These are phyloP conservation scores for Paguma larvata DNA, from an alignment of 2,797 vertebrate species.

Conservation along the genomic window DNA sequence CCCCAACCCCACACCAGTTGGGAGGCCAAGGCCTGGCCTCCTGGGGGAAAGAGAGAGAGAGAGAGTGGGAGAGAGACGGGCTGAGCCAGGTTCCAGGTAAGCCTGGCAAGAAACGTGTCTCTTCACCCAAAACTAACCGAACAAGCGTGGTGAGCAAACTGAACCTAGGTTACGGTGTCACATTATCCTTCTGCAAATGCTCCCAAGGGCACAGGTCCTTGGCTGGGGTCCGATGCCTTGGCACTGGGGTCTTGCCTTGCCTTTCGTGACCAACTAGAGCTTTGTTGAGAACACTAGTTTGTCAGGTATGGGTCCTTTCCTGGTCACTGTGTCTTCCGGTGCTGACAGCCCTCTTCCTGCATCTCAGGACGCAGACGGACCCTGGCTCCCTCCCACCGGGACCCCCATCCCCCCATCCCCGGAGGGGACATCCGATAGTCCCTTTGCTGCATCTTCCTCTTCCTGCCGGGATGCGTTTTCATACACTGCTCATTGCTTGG, in stretches of 20 bases:
- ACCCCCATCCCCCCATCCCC: no score
- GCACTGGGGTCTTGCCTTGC: neutral
- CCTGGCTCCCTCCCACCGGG: neutral
- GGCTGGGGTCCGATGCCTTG: neutral
- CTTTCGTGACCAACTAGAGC: neutral
- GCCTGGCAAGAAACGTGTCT: neutral
- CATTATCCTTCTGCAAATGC: rapidly evolving
- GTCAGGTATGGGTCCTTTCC: neutral
- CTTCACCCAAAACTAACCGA: neutral
- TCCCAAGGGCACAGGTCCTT: neutral
- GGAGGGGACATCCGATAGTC: neutral
- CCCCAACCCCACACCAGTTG: neutral
- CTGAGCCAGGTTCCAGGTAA: neutral
- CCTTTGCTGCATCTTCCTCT: neutral
- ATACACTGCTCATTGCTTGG: neutral
- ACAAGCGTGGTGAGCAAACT: neutral
- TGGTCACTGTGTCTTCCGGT: neutral
- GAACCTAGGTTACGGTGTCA: neutral
- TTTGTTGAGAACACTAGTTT: neutral
- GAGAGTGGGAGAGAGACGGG: neutral
- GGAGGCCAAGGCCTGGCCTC: neutral
- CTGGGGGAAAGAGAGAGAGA: no score
- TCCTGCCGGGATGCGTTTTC: neutral
- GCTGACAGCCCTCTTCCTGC: neutral
- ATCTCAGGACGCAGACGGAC: neutral